Evolutionary conservation across 2,888 invertebrate species (phyloP), one percentile per base, ranked within the genome.

Genomic region (Mythimna impura): DNA sequence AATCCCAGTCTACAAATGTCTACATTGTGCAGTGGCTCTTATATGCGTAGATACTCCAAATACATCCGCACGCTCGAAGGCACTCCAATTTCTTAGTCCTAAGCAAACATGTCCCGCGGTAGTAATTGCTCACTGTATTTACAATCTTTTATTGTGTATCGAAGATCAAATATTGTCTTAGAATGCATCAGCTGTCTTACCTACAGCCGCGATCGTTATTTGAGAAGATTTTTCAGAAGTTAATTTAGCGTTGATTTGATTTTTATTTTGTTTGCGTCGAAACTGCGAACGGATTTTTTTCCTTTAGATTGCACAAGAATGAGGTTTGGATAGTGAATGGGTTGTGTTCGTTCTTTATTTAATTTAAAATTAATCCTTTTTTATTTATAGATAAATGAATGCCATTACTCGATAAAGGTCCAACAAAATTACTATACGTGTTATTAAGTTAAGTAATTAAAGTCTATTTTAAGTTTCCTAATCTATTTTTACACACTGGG

Each of bases 11-110:
- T 43, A 14, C 52, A 58, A 76, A 80, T 74, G 69, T 77, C 76
- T 81, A 73, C 72, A 75, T 69, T 83, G 69, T 79, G 78, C 76
- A 55, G 66, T 65, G 72, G 78, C 77, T 76, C 82, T 81, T 85
- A 71, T 83, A 69, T 81, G 73, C 67, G 71, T 71, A 91, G 93
- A 93, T 93, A 91, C 93, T 92, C 93, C 91, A 94, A 94, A 95
- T 93, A 94, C 93, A 94, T 93, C 92, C 91, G 92, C 93, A 93
- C 92, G 94, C 93, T 92, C 91, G 94, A 94, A 95, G 92, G 94
- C 94, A 95, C 95, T 96, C 94, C 94, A 94, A 94, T 94, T 93
- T 92, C 94, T 93, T 93, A 91, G 95, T 96, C 96, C 96, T 96
- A 96, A 96, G 91, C 91, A 96, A 96, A 96, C 94, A 96, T 95